Evolutionary conservation across 2,888 invertebrate species (phyloP), one percentile per base, ranked within the genome.

Genomic region (Himalopsyche anomala): DNA sequence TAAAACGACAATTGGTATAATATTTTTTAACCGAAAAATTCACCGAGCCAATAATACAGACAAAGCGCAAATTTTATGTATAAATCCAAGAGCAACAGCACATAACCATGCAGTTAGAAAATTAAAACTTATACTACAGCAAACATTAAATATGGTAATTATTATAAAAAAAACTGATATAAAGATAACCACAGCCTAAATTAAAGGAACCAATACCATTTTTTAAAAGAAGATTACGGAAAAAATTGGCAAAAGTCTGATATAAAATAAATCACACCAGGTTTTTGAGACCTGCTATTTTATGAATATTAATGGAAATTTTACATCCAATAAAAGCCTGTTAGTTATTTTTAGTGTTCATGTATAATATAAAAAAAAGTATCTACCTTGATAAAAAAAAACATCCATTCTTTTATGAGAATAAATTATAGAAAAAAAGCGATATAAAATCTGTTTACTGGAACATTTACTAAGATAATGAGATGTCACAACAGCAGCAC

Each of bases 21-120:
- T 45, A 45, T 8, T 9, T 51, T 45, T 45, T 45, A 45, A 45
- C 51, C 3, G 51, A 15, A 45, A 45, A 9, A 15, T 51, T 42
- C 8, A 8, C 3, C 42, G 5, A 28, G 2, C 28, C 28, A 2
- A 45, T 11, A 45, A 0, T 5, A 9, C 45, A 45, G 51, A 51
- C 51, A 84, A 42, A 86, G 84, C 74, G 40, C 9, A 81, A 42
- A 51, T 45, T 74, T 42, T 40, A 42, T 42, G 11, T 17, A 54
- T 84, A 85, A 87, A 88, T 87, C 88, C 86, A 88, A 86, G 84
- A 87, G 87, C 87, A 83, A 85, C 85, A 87, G 85, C 86, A 88
- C 87, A 86, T 81, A 80, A 80, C 56, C 87, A 87, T 87, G 87
- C 87, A 87, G 84, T 87, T 87, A 87, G 56, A 69, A 84, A 45